Evolutionary conservation across 2,113 vertebrate genomes (phyloP).

Genomic region (Gnathonemus longibarbis): DNA sequence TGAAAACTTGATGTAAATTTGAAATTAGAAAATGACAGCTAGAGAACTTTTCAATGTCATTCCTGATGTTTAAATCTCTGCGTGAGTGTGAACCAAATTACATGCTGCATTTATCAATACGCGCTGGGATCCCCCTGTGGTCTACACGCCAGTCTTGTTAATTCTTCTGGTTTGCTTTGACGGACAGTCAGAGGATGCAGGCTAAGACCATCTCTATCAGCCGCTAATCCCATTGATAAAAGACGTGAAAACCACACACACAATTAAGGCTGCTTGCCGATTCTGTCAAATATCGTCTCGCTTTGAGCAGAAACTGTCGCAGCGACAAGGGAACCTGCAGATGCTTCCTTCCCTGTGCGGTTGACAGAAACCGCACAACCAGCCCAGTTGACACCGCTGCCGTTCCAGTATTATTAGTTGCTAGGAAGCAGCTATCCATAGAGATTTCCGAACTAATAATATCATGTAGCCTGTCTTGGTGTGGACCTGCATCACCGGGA

Average conservation of each 20-base stretch:
- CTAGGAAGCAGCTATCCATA: neutral
- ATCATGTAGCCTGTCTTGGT: neutral
- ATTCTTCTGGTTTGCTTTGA: conserved; percentile 4
- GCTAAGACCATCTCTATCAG: neutral
- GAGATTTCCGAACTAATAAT: neutral
- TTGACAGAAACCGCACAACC: neutral
- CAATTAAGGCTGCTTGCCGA: neutral
- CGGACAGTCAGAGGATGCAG: neutral
- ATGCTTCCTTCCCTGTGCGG: neutral
- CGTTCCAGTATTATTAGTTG: neutral
- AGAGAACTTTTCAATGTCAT: neutral
- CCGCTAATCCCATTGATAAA: conserved; percentile 6
- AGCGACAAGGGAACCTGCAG: neutral
- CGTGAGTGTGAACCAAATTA: neutral
- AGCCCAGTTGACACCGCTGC: neutral
- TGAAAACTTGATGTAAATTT: neutral
- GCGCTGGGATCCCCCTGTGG: neutral
- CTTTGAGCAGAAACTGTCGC: neutral
- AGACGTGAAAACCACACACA: neutral
- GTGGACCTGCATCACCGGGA: neutral
- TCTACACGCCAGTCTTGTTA: neutral
- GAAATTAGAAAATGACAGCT: neutral
- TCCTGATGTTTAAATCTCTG: neutral
- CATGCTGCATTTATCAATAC: conserved; percentile 10
- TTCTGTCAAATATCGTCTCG: neutral